phyloP scores from a whole-genome alignment of 2,888 invertebrate species.

The Mystacides longicornis region DNA sequence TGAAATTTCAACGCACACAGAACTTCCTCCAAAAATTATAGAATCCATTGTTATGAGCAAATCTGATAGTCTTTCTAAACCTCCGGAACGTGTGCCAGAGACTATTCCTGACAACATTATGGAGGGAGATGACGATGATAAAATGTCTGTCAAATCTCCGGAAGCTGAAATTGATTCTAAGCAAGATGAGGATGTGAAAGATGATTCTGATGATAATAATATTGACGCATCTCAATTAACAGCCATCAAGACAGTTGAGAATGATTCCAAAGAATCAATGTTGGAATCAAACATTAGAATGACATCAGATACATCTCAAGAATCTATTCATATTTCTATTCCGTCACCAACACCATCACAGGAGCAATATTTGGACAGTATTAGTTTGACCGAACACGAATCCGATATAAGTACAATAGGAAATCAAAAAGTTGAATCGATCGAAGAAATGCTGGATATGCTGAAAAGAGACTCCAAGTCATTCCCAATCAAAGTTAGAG shows the following conservation, averaged over 20 bases:
- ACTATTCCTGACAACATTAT: constrained; percentile 47
- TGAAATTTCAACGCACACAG: constrained; percentile 47
- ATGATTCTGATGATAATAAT: constrained; percentile 22
- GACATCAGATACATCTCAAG: constrained; percentile 50
- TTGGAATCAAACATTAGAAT: constrained; percentile 51
- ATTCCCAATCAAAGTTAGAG: constrained; percentile 27
- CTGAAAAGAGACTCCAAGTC: constrained; percentile 45
- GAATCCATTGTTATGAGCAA: constrained; percentile 42
- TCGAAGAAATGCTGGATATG: constrained; percentile 64
- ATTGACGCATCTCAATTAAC: constrained; percentile 38
- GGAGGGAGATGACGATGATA: constrained; percentile 46
- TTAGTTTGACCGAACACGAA: constrained; percentile 53
- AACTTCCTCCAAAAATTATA: constrained; percentile 36
- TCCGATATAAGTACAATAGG: constrained; percentile 43
- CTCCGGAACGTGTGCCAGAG: constrained; percentile 36
- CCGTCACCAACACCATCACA: constrained; percentile 59
- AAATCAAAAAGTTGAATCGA: constrained; percentile 50
- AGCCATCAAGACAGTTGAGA: constrained; percentile 49
- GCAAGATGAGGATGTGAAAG: constrained; percentile 33
- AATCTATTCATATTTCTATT: constrained; percentile 59
- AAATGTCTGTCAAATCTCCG: constrained; percentile 24
- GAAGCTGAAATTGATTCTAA: constrained; percentile 20
- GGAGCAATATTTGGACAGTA: constrained; percentile 56
- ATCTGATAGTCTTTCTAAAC: constrained; percentile 38
- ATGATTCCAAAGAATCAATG: constrained; percentile 50